Evolutionary conservation across 2,888 invertebrate species (phyloP), one percentile per base, ranked within the genome.

Genomic region (Villa cingulata): DNA sequence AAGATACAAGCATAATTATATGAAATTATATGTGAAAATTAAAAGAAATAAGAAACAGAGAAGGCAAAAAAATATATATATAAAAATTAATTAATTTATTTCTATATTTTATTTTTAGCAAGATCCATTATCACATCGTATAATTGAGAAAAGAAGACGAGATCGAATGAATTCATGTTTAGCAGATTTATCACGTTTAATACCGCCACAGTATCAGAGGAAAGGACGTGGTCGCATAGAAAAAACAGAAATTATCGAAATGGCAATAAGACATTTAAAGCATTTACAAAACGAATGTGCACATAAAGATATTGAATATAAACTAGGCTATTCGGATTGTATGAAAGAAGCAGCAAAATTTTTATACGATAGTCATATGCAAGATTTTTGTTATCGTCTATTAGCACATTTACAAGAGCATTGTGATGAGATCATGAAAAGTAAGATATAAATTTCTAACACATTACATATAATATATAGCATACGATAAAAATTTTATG

Each of bases 121-220:
- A 89, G 94, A 95, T 68, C 94, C 94, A 42, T 79, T 92, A 81
- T 95, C 95, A n/a, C 95, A 95, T 67, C 81, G 95, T 50, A 92
- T 96, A 57, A 96, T 96, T 54, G 95, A 96, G 72, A 96, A 96
- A 68, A 76, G 95, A 41, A 77, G 95, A 34, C 74, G 96, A 20
- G 95, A 96, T 70, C 80, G 95, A 47, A 96, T 96, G 95, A 96
- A 96, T 74, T 94, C 91, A 69, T 95, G 95, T 64, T 72, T 96
- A 50, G 92, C 92, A 0, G 92, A 95, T 67, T 76, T 96, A 29
- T 91, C 92, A 46, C 79, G 91, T 37, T 79, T 96, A 45, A 92
- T 96, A 53, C 96, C 95, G 0, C 81, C 89, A 2, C 87, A 89
- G 60, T 94, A 91, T 66, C 74, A 92, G 61, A 90, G 94, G 69